phyloP scores from a whole-genome alignment of 2,888 invertebrate species.

The Blera fallax region DNA sequence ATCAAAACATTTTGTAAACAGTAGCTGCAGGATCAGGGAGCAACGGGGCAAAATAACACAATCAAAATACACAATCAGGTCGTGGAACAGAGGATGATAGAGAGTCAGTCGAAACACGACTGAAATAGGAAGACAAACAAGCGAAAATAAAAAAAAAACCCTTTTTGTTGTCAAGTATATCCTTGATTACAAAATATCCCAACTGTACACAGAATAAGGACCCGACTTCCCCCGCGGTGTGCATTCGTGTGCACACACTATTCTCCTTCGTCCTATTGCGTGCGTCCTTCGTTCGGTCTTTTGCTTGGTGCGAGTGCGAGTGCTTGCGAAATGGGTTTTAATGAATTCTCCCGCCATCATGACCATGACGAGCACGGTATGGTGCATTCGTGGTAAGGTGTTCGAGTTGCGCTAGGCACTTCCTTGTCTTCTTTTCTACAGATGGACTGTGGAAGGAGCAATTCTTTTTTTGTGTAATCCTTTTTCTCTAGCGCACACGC shows the following conservation, averaged over 20 bases:
- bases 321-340: constrained; percentile 29
- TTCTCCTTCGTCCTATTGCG: constrained; percentile 3
- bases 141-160: constrained; percentile 33
- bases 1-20: constrained; percentile 61
- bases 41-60: not conserved
- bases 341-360: constrained; percentile 43
- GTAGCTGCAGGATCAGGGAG: constrained; percentile 7
- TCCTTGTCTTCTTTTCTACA: not conserved
- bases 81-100: not conserved
- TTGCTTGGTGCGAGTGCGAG: not conserved
- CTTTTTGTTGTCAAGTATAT: constrained; percentile 25
- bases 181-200: constrained; percentile 48
- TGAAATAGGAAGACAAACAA: constrained; percentile 30
- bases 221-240: constrained; percentile 10
- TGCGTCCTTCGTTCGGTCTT: constrained; percentile 29
- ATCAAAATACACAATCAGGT: constrained; percentile 33
- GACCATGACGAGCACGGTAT: constrained; percentile 32
- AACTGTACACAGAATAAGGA: constrained; percentile 10
- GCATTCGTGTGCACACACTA: constrained; percentile 39
- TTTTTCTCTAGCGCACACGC: not conserved
- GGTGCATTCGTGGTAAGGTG: constrained; percentile 29
- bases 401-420: not conserved
- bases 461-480: not conserved
- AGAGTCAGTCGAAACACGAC: constrained; percentile 3
- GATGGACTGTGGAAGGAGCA: not conserved